These are phyloP conservation scores for Sialis fuliginosa DNA, from an alignment of 2,888 invertebrate genomes.

Conservation along the genomic window DNA sequence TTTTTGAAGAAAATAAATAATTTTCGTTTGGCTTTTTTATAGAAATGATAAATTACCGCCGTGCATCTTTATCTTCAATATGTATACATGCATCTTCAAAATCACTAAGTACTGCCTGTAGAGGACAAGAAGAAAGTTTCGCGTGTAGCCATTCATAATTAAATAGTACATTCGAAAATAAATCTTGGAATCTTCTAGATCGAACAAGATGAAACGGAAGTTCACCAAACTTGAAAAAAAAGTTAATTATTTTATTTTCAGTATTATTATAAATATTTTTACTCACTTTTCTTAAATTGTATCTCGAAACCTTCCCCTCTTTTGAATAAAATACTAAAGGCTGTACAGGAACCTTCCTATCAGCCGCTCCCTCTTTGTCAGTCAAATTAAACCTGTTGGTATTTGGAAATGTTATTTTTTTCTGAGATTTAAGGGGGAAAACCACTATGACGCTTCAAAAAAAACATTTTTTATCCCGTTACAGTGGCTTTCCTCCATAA, in stretches of 20 bases:
- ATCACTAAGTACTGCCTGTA: conserved; percentile 87
- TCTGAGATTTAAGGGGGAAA: no score
- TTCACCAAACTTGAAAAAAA: conserved; percentile 62
- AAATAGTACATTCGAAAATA: conserved; percentile 84
- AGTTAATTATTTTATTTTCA: not conserved
- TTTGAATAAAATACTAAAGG: conserved; percentile 81
- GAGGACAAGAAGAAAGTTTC: conserved; percentile 84
- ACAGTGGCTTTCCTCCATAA: no score
- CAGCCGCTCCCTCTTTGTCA: conserved; percentile 78
- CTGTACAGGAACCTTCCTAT: conserved; percentile 87
- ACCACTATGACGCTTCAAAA: no score
- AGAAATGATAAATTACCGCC: conserved; percentile 31
- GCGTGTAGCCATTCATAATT: conserved; percentile 97
- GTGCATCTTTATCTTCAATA: conserved; percentile 66
- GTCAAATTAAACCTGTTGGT: conserved; percentile 65
- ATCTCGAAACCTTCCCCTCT: conserved; percentile 75
- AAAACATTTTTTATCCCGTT: no score
- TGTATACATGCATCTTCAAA: conserved; percentile 83
- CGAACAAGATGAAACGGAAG: conserved; percentile 88
- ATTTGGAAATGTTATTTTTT: no score
- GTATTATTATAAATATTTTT: not conserved
- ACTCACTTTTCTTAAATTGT: conserved; percentile 80
- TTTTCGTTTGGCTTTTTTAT: not conserved
- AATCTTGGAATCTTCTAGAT: conserved; percentile 74
- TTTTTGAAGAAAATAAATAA: not conserved